These are phyloP conservation scores for Pardosa pseudoannulata DNA, from an alignment of 2,888 invertebrate genomes.

Conservation along the genomic window DNA sequence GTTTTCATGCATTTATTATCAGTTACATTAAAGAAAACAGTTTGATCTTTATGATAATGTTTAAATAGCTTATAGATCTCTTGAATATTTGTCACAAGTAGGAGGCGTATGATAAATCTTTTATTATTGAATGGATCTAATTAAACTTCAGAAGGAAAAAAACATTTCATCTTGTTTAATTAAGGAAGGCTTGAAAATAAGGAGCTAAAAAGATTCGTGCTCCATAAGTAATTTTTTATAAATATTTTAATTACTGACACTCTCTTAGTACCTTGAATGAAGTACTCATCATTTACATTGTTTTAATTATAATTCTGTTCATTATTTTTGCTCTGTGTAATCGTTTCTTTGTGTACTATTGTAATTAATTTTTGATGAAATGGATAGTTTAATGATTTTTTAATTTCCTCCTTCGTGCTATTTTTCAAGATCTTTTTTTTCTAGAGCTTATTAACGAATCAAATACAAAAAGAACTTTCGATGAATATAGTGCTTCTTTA, in stretches of 20 bases:
- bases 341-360: neutral
- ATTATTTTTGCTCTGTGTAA: neutral
- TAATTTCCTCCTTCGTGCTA: too few species aligned
- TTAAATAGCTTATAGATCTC: neutral
- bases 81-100: neutral
- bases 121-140: conserved; percentile 12
- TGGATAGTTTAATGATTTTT: conserved; percentile 8
- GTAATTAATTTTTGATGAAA: conserved; percentile 6
- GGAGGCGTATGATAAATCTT: neutral
- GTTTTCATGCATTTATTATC: neutral
- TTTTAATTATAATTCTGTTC: conserved; percentile 9
- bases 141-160: neutral
- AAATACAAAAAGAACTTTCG: too few species aligned
- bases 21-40: neutral
- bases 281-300: neutral
- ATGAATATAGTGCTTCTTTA: too few species aligned
- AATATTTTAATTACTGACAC: conserved; percentile 4
- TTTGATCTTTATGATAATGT: neutral
- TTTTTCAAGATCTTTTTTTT: too few species aligned
- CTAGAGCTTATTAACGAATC: too few species aligned
- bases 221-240: neutral
- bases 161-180: neutral
- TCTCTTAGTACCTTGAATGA: neutral
- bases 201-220: neutral
- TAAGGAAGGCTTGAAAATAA: neutral